Conservation (phyloP, 2,113 vertebrate genomes). For the Crocuta crocuta region DNA sequence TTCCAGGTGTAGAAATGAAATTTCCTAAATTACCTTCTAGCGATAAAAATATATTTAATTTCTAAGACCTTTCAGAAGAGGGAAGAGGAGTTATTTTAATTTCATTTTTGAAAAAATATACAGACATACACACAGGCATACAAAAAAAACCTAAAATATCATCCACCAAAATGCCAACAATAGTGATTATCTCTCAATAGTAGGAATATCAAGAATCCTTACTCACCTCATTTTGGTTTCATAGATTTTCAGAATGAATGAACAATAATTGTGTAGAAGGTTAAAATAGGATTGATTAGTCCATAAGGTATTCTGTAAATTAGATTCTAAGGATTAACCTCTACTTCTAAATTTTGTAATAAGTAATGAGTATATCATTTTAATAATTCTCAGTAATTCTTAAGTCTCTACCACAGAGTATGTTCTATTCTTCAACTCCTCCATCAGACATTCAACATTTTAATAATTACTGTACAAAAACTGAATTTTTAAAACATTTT, state of each 20-base stretch:
- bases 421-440: not conserved
- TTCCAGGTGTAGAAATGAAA: not conserved
- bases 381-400: not conserved
- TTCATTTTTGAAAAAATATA: conserved; percentile 14
- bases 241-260: not conserved
- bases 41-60: not conserved
- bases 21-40: not conserved
- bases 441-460: not conserved
- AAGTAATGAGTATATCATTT: not conserved
- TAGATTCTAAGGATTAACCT: not conserved
- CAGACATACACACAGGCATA: not conserved
- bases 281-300: not conserved
- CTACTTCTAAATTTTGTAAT: not conserved
- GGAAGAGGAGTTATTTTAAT: not conserved
- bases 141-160: not conserved
- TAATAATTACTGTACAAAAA: not conserved
- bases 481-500: not conserved
- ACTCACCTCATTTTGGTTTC: not conserved
- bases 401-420: not conserved
- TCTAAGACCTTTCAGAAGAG: not conserved
- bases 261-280: not conserved
- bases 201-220: not conserved
- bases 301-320: not conserved
- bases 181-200: not conserved
- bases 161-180: not conserved